phyloP scores from a whole-genome alignment of 2,888 invertebrate genomes.

The Rhorus exstirpatorius region DNA sequence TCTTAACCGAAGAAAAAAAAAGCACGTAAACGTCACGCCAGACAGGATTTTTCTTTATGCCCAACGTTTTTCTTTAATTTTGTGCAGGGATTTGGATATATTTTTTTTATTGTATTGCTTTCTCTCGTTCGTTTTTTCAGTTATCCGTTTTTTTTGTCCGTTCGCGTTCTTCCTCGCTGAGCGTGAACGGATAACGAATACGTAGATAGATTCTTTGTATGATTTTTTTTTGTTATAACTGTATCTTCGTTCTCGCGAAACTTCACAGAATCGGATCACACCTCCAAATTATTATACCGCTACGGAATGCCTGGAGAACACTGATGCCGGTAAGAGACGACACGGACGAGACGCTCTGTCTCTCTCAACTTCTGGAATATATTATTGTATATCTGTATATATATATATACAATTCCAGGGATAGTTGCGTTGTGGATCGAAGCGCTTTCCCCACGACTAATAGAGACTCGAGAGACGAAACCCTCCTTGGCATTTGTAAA shows the following conservation, averaged over 20 bases:
- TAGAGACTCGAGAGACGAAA: slow-evolving; percentile 21
- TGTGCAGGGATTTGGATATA: neutral
- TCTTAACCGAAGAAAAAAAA: neutral
- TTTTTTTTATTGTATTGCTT: slow-evolving; percentile 7
- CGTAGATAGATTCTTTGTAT: neutral
- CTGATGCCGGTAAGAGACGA: slow-evolving; percentile 65
- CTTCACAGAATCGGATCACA: slow-evolving; percentile 34
- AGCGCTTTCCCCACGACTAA: slow-evolving; percentile 49
- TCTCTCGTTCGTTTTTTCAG: neutral
- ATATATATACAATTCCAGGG: neutral
- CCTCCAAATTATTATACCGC: slow-evolving; percentile 39
- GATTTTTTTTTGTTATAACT: neutral
- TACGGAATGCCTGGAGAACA: slow-evolving; percentile 68
- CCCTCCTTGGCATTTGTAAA: slow-evolving; percentile 49
- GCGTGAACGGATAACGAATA: neutral
- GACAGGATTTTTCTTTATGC: neutral
- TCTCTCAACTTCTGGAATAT: slow-evolving; percentile 37
- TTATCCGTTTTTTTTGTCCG: neutral
- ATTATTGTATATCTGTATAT: neutral
- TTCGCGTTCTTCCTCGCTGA: neutral
- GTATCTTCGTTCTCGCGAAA: slow-evolving; percentile 2
- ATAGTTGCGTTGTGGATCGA: slow-evolving; percentile 60
- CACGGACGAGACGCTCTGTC: slow-evolving; percentile 49
- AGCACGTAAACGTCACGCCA: slow-evolving; percentile 4
- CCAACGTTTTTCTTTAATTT: slow-evolving; percentile 1